Evolutionary conservation across 2,888 invertebrate species (phyloP).

Genomic region (Lobophora halterata): DNA sequence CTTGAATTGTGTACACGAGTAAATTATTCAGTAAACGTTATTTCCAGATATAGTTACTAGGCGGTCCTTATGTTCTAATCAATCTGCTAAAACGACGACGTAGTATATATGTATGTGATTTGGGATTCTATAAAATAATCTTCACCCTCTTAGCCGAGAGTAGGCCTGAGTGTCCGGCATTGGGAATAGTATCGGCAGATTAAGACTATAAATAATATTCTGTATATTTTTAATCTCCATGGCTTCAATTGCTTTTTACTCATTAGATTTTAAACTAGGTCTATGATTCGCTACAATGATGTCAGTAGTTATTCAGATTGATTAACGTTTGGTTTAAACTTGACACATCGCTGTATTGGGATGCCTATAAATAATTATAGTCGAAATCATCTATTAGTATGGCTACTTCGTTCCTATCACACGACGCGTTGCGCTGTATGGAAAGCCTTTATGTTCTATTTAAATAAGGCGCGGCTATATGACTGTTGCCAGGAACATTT

Average conservation of each 20-base stretch:
- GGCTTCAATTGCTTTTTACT: too few species aligned
- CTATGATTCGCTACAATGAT: neutral
- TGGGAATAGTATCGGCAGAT: too few species aligned
- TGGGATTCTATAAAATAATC: too few species aligned
- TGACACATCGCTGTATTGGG: slow-evolving; percentile 15
- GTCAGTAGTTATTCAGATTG: slow-evolving; percentile 9
- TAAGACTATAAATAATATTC: too few species aligned
- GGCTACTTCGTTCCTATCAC: slow-evolving; percentile 10
- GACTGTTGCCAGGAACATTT: slow-evolving; percentile 26
- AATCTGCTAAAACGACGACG: slow-evolving; percentile 9
- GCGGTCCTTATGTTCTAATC: slow-evolving; percentile 6
- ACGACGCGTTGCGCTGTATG: slow-evolving; percentile 4
- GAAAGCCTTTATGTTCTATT: slow-evolving; percentile 13
- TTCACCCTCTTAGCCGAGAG: too few species aligned
- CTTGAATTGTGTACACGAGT: slow-evolving; percentile 27
- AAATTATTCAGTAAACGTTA: slow-evolving; percentile 15
- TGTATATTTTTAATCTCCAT: too few species aligned
- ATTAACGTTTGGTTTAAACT: slow-evolving; percentile 7
- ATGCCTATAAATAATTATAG: slow-evolving; percentile 13
- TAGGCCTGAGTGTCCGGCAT: too few species aligned
- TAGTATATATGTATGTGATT: neutral
- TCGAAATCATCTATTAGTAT: slow-evolving; percentile 19
- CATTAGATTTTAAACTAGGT: too few species aligned
- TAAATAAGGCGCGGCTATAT: slow-evolving; percentile 7
- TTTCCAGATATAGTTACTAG: slow-evolving; percentile 8